phyloP scores from a whole-genome alignment of 1,140 invertebrate species.

The Leptopilina boulardi region DNA sequence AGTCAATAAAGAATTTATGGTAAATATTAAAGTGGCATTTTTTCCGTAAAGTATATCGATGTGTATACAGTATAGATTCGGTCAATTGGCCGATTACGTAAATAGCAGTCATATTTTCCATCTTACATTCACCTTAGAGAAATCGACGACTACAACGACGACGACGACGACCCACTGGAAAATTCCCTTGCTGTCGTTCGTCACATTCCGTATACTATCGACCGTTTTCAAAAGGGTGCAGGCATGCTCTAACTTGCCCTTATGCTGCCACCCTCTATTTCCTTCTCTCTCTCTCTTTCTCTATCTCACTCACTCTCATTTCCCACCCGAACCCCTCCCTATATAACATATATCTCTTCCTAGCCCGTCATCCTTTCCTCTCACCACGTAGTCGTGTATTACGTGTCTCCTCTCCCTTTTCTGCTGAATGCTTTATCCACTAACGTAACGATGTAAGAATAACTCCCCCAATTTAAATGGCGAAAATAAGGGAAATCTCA shows the following conservation, averaged over 20 bases:
- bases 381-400: constrained; percentile 26
- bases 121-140: constrained; percentile 54
- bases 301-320: constrained; percentile 38
- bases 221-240: constrained; percentile 49
- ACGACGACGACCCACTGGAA: constrained; percentile 51
- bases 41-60: too few relatives aligned
- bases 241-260: constrained; percentile 50
- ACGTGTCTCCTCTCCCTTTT: constrained; percentile 37
- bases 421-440: constrained; percentile 23
- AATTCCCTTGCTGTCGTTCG: constrained; percentile 54
- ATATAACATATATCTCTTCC: constrained; percentile 33
- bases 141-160: too few relatives aligned
- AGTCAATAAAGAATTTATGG: too few relatives aligned
- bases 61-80: background rate
- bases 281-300: constrained; percentile 32
- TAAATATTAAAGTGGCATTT: too few relatives aligned
- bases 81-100: constrained; percentile 43
- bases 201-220: constrained; percentile 56
- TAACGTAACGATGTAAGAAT: constrained; percentile 21
- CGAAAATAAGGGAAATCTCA: constrained; percentile 31
- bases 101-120: constrained; percentile 56
- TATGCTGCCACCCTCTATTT: constrained; percentile 44
- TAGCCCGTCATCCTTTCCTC: constrained; percentile 38
- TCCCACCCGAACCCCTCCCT: constrained; percentile 35
- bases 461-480: constrained; percentile 25